These are phyloP conservation scores for Steatornis caripensis DNA, from an alignment of 2,113 vertebrate genomes.

Conservation along the genomic window DNA sequence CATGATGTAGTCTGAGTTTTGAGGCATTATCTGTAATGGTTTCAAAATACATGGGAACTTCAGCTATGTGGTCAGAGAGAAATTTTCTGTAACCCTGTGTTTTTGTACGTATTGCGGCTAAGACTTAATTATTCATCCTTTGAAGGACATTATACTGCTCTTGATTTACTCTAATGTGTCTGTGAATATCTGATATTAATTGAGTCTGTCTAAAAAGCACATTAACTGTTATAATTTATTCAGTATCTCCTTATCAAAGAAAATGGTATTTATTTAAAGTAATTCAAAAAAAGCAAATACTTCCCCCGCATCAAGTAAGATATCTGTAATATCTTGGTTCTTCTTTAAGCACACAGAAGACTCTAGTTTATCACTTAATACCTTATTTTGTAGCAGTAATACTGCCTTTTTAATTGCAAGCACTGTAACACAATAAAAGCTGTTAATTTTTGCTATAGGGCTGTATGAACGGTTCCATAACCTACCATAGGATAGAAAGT, in stretches of 20 bases:
- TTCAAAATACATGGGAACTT: background rate
- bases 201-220: constrained; percentile 12
- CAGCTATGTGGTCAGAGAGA: background rate
- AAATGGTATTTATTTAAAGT: constrained; percentile 25
- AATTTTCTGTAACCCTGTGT: background rate
- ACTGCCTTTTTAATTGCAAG: background rate
- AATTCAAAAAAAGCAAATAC: background rate
- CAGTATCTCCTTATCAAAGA: constrained; percentile 5
- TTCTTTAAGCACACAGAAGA: background rate
- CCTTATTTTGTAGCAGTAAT: background rate
- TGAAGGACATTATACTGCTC: background rate
- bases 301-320: background rate
- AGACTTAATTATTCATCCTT: background rate
- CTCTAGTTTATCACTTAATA: background rate
- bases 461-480: background rate
- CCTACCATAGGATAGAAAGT: background rate
- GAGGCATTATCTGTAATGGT: background rate
- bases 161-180: background rate
- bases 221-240: constrained; percentile 36
- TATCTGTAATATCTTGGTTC: background rate
- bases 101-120: background rate
- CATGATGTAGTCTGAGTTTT: background rate
- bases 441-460: background rate
- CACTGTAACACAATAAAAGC: background rate
- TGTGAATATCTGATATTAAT: constrained; percentile 21